Base-by-base conservation (phyloP, 2,797 vertebrate species). In the Sorex maritimensis region DNA sequence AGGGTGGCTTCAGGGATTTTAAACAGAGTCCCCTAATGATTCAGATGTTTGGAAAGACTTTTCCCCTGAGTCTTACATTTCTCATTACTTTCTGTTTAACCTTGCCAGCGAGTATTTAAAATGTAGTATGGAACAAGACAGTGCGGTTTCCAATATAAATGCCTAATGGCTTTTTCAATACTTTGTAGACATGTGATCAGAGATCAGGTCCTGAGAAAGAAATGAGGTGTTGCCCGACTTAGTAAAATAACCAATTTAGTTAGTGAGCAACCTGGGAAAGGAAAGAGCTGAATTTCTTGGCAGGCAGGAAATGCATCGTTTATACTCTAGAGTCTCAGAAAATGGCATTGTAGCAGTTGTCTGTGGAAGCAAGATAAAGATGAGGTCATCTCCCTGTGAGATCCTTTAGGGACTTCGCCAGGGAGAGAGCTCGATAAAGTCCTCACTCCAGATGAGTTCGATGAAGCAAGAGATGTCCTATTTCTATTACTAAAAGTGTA, bases 311-410 rank as follows among this genome's bases (percentile, higher is more conserved):
- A 61, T 28, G n/a, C 28, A 24, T 17, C 41, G 80, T 55, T 38
- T 86, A 49, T 63, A 49, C 80, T 81, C 86, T 13, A 10, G 88
- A 68, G 83, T 34, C 73, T 67, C 38, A 72, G 90, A 94, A 96
- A 90, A 83, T 0, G 3, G 73, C 65, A 30, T 58, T 3, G 8
- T 58, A 86, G 38, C 69, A 63, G 12, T 69, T 92, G 68, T 78
- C 73, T 73, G 30, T 95, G 68, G 75, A 65, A 75, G 65, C 5
- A 26, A 93, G 65, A 67, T 46, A 69, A 83, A 95, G 52, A 85
- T 95, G 92, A 93, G 68, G 78, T 91, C 96, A 95, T 91, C 77
- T 89, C 79, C 30, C 24, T 67, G 12, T 81, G 74, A 21, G 28
- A 68, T 81, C 19, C 49, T 84, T 61, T 23, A 63, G 73, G 28